Base-by-base conservation (phyloP, 2,113 vertebrate genomes). In the Cyphomyrus discorhynchus region DNA sequence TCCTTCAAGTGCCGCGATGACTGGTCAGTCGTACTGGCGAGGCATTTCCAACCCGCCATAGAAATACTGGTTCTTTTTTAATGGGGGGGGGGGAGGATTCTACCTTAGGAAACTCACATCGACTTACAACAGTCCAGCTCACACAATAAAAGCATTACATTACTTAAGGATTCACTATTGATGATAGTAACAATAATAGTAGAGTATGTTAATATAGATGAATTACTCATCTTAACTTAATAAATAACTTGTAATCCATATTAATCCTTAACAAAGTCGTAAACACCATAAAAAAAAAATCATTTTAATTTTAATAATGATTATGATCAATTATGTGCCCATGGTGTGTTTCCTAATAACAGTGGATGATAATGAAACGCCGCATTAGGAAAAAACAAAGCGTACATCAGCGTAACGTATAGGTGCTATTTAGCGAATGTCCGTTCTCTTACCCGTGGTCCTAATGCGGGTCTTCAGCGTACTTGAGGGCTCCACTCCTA, bases 1-100 rank as follows among this genome's bases (percentile, higher is more conserved):
- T 96, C 96, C 0, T 97, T 96, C 91, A 97, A 96, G 92, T 97
- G 96, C 89, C 93, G 90, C 88, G 95, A 96, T 91, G 95, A 96
- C 90, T 96, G 96, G 97, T 97, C 92, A 95, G 96, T 95, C 4
- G 1, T 77, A 17, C 70, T 35, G 35, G n/a, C 1, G 11, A 35
- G 70, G 70, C 11, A 35, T 3, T 74, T 9, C 70, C 70, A 62
- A n/a, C 2, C 10, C 3, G 0, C 70, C 13, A 39, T 17, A 17
- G 66, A 31, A 70, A 70, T 10, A 70, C 62, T 3, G 8, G 62
- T 31, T 74, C 8, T 31, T 27, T 70, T 70, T 27, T 70, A 27
- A 2, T 17, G 27, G 1, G 24, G 7, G 24, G 66, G n/a, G 8
- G 1, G 11, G 49, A n/a, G 3, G 0, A 3, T 74, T 13, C 31